Conservation (phyloP, 2,888 invertebrate species). For the Dynastes maya region DNA sequence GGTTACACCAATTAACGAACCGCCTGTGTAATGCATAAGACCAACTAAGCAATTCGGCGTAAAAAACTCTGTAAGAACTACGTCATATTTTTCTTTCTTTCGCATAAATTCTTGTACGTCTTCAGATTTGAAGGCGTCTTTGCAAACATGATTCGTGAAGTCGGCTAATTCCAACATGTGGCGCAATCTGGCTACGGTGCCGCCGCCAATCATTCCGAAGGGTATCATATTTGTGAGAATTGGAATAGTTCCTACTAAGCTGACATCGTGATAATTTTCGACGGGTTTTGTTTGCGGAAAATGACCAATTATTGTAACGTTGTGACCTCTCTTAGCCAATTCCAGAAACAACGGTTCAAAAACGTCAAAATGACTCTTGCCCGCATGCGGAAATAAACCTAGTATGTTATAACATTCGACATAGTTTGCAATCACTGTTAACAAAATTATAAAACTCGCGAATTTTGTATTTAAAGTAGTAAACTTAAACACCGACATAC, state of each 20-base stretch:
- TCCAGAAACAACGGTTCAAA: constrained; percentile 76
- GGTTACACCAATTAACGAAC: constrained; percentile 72
- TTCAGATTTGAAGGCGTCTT: constrained; percentile 62
- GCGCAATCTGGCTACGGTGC: constrained; percentile 13
- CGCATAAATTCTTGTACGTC: constrained; percentile 66
- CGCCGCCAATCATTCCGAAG: constrained; percentile 33
- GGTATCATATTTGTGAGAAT: constrained; percentile 36
- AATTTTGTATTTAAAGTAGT: background rate
- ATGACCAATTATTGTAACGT: constrained; percentile 79
- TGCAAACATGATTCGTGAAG: constrained; percentile 42
- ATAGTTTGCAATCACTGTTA: background rate
- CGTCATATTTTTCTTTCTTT: constrained; percentile 73
- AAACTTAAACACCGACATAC: no score
- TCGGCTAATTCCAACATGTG: constrained; percentile 37
- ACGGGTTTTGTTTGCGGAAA: constrained; percentile 73
- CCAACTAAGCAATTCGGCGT: constrained; percentile 82
- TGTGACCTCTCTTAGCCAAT: constrained; percentile 77
- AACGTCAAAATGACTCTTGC: constrained; percentile 81
- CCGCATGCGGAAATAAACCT: constrained; percentile 79
- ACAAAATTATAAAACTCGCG: background rate
- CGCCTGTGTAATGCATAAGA: constrained; percentile 75
- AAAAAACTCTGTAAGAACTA: constrained; percentile 81
- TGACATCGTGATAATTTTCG: constrained; percentile 76
- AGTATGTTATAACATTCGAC: constrained; percentile 71
- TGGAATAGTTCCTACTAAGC: constrained; percentile 64